Evolutionary conservation across 2,888 invertebrate genomes (phyloP).

Genomic region (Hyles lineata): DNA sequence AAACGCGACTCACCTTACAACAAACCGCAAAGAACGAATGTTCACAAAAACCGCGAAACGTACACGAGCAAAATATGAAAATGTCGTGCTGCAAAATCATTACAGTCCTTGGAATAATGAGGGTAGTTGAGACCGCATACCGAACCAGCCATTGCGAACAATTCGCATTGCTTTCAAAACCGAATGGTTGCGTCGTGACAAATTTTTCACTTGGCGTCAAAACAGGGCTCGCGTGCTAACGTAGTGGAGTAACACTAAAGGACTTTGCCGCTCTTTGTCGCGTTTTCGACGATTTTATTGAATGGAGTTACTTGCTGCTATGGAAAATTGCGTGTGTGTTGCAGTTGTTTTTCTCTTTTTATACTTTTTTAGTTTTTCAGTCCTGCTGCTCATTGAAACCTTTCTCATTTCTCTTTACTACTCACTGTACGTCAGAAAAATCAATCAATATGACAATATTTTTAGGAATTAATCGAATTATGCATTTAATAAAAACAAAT

Average conservation of each 20-base stretch:
- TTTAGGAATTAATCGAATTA: no score
- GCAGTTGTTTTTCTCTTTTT: neutral
- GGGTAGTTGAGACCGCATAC: constrained; percentile 39
- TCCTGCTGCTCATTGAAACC: neutral
- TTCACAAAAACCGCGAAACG: neutral
- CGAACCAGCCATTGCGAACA: neutral
- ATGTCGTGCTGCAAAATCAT: constrained; percentile 18
- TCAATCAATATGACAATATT: no score
- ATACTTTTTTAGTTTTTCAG: neutral
- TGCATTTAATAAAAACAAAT: no score
- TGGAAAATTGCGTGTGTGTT: neutral
- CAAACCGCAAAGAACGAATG: neutral
- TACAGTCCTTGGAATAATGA: constrained; percentile 12
- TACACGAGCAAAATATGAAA: constrained; percentile 13
- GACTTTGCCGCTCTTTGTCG: constrained; percentile 15
- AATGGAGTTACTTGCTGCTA: constrained; percentile 5
- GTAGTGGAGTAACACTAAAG: constrained; percentile 11
- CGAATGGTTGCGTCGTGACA: constrained; percentile 56
- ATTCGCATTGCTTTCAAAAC: neutral
- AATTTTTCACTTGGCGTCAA: constrained; percentile 65
- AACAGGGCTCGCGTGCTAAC: constrained; percentile 56
- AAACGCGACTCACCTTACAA: neutral
- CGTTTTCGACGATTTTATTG: constrained; percentile 28
- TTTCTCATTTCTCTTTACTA: no score
- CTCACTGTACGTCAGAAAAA: no score